Percentiles rank a stretch among this genome's conserved stretches.
These are phyloP conservation scores for Chaetorhynchus papuensis DNA, from an alignment of 2,113 vertebrate species.

Conservation along the genomic window DNA sequence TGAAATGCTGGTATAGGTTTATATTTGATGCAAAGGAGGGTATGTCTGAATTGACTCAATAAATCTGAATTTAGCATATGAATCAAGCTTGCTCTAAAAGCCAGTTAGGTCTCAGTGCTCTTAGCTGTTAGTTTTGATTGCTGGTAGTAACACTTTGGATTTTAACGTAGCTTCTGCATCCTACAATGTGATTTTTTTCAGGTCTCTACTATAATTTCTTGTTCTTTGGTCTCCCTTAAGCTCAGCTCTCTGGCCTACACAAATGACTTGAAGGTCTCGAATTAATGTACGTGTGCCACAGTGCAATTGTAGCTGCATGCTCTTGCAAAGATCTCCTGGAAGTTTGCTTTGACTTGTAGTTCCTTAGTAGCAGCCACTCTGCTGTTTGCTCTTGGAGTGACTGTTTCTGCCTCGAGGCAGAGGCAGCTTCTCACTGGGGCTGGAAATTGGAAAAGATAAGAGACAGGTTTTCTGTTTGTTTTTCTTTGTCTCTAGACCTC, in stretches of 20 bases:
- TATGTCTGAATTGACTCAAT: not conserved
- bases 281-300: not conserved
- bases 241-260: not conserved
- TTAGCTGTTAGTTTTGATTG: not conserved
- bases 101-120: not conserved
- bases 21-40: not conserved
- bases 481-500: not conserved
- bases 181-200: not conserved
- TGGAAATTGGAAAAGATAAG: not conserved
- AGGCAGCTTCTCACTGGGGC: not conserved
- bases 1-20: rapidly evolving
- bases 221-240: not conserved
- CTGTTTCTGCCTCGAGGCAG: not conserved
- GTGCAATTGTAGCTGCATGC: not conserved
- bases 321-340: not conserved
- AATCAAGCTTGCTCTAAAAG: not conserved
- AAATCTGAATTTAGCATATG: not conserved
- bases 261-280: not conserved
- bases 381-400: not conserved
- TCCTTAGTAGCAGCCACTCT: not conserved
- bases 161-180: not conserved
- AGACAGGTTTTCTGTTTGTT: not conserved
- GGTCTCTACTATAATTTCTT: not conserved
- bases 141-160: not conserved
- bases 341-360: not conserved